Conservation (phyloP, 1,140 invertebrate genomes). For the Holotrichia oblita region DNA sequence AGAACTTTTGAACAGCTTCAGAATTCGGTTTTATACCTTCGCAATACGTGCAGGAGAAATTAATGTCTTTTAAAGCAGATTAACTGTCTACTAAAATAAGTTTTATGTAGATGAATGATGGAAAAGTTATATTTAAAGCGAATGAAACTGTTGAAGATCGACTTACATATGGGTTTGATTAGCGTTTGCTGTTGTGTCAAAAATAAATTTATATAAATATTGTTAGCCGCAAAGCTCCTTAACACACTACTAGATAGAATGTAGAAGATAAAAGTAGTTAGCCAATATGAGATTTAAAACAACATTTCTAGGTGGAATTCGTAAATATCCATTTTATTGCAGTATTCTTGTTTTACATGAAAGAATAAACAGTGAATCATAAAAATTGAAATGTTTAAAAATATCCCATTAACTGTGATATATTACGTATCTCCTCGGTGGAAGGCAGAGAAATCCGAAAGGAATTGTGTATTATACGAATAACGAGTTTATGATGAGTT, state of each 20-base stretch:
- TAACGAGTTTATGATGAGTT: neutral
- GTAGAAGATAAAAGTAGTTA: neutral
- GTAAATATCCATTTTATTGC: neutral
- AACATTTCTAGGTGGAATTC: neutral
- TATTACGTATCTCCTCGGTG: neutral
- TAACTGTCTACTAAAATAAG: neutral
- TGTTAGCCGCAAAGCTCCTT: conserved; percentile 4
- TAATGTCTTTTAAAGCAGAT: too few species aligned
- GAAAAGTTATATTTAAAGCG: neutral
- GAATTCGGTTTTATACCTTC: too few species aligned
- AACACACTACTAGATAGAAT: neutral
- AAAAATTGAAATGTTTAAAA: neutral
- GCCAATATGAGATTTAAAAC: neutral
- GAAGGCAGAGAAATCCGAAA: neutral
- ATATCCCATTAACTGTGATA: conserved; percentile 24
- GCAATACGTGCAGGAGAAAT: too few species aligned
- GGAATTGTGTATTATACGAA: neutral
- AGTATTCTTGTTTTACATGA: neutral
- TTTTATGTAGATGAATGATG: neutral
- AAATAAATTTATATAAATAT: neutral
- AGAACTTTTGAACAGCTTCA: too few species aligned
- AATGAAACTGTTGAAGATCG: neutral
- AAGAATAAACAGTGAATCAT: conserved; percentile 14
- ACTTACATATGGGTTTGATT: neutral
- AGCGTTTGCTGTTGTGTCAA: neutral